A percentile compares a stretch with the other conserved stretches of the same genome.
phyloP scores from a whole-genome alignment of 2,888 invertebrate species.

The Dynastes maya region DNA sequence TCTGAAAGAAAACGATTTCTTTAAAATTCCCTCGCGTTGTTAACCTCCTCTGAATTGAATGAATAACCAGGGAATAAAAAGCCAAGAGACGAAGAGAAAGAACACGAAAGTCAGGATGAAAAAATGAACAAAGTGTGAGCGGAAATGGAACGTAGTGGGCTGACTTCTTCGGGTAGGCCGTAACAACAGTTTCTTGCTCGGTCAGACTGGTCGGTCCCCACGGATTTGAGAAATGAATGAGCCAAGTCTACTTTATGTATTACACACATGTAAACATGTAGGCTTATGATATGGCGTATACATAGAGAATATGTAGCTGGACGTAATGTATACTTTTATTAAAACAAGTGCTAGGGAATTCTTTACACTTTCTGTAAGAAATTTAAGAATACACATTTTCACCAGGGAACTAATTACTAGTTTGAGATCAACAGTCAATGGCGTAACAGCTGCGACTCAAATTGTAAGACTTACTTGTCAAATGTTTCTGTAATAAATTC shows the following conservation, averaged over 20 bases:
- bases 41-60: slow-evolving; percentile 7
- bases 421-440: too few relatives aligned
- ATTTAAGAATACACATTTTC: too few relatives aligned
- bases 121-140: slow-evolving; percentile 31
- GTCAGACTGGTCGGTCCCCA: slow-evolving; percentile 31
- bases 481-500: too few relatives aligned
- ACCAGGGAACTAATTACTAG: too few relatives aligned
- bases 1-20: neutral
- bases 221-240: slow-evolving; percentile 42
- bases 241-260: slow-evolving; percentile 16
- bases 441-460: too few relatives aligned
- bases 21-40: neutral
- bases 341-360: too few relatives aligned
- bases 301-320: too few relatives aligned
- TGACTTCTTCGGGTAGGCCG: slow-evolving; percentile 37
- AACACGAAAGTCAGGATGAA: slow-evolving; percentile 20
- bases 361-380: too few relatives aligned
- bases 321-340: too few relatives aligned
- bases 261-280: slow-evolving; percentile 25
- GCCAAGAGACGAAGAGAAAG: neutral
- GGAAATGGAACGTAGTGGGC: slow-evolving; percentile 39
- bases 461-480: too few relatives aligned
- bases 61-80: slow-evolving; percentile 23
- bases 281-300: neutral
- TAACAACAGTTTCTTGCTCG: slow-evolving; percentile 33